Conservation (phyloP, 1,140 invertebrate species). For the Conus ventricosus region DNA sequence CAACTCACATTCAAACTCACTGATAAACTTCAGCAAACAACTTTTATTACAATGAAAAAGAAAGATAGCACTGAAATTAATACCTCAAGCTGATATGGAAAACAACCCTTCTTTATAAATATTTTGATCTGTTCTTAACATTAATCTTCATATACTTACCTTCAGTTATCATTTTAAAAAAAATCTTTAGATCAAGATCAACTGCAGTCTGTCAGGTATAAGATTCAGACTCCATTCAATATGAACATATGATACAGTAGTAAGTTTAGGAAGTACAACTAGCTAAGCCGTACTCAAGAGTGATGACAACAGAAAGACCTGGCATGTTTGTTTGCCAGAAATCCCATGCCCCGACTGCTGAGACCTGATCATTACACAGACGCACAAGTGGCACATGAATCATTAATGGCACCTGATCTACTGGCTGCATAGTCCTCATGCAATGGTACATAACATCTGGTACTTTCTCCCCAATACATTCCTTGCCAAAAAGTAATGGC, state of each 20-base stretch:
- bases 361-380: background rate
- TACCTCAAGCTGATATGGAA: background rate
- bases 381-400: background rate
- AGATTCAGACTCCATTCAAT: background rate
- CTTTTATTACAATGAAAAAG: background rate
- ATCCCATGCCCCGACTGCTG: background rate
- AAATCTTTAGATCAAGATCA: too few species aligned
- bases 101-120: background rate
- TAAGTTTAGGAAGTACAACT: too few species aligned
- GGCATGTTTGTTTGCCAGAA: too few species aligned
- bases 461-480: background rate
- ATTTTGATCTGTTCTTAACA: too few species aligned
- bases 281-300: too few species aligned
- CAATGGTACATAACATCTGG: background rate
- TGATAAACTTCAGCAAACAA: background rate
- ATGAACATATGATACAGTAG: too few species aligned
- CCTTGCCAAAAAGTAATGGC: background rate
- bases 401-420: background rate
- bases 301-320: too few species aligned
- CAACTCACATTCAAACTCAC: constrained; percentile 6
- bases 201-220: too few species aligned
- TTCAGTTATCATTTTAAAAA: too few species aligned
- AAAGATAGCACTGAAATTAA: background rate
- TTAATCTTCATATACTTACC: too few species aligned
- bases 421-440: background rate